Conservation (phyloP, 23 tunicate species). For the Ascidia mentula region DNA sequence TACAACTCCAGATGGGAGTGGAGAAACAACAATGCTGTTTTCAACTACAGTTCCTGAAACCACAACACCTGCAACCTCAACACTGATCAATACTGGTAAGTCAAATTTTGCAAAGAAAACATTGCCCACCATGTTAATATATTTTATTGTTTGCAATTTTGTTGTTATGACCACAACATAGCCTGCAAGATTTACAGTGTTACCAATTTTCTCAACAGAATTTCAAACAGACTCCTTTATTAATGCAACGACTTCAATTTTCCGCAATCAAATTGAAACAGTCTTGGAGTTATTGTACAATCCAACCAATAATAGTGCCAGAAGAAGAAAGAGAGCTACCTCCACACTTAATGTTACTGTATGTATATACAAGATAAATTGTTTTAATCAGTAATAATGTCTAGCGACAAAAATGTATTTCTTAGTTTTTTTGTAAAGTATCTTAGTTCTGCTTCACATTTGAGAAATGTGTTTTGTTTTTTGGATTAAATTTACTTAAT, state of each 20-base stretch:
- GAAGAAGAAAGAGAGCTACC: conserved; percentile 1
- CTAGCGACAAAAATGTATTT: too few relatives aligned
- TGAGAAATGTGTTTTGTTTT: too few relatives aligned
- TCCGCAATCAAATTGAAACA: background rate
- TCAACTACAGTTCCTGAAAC: background rate
- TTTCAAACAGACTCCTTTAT: background rate
- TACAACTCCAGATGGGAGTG: background rate
- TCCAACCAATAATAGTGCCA: background rate
- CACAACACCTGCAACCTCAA: background rate
- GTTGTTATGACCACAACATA: too few relatives aligned
- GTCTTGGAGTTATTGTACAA: background rate
- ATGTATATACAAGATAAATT: too few relatives aligned
- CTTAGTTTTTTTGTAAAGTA: too few relatives aligned
- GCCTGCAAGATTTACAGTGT: too few relatives aligned
- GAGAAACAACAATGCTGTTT: background rate
- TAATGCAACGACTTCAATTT: background rate
- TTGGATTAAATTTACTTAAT: too few relatives aligned
- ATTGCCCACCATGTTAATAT: too few relatives aligned
- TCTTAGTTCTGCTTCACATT: too few relatives aligned
- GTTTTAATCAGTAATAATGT: too few relatives aligned
- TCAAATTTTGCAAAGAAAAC: too few relatives aligned
- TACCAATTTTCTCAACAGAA: background rate
- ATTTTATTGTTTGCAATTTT: too few relatives aligned
- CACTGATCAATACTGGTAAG: background rate
- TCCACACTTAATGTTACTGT: background rate